Conservation (phyloP, 1,140 invertebrate genomes). For the Ridgeia piscesae region DNA sequence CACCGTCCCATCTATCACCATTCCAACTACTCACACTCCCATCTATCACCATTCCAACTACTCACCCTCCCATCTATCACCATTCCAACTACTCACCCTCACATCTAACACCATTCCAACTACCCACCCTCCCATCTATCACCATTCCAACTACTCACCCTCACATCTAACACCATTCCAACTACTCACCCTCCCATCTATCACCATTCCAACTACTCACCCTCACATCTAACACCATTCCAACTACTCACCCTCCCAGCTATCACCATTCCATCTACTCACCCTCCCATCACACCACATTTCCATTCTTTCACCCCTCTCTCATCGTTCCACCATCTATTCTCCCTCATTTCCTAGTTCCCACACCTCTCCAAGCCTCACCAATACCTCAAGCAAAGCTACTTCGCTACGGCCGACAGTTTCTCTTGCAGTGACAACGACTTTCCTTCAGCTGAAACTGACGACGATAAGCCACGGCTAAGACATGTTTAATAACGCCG, state of each 20-base stretch:
- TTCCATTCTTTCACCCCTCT: background rate
- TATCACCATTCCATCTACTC: background rate
- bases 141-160: too few relatives aligned
- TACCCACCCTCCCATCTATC: background rate
- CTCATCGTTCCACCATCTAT: background rate
- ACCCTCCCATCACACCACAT: background rate
- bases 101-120: background rate
- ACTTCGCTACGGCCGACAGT: background rate
- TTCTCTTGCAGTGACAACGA: background rate
- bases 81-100: background rate
- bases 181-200: background rate
- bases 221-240: background rate
- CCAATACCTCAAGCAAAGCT: background rate
- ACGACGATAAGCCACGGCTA: background rate
- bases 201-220: background rate
- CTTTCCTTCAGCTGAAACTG: background rate
- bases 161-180: too few relatives aligned
- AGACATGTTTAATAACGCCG: background rate
- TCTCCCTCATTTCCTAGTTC: too few relatives aligned
- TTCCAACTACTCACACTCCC: too few relatives aligned
- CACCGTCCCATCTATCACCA: too few relatives aligned
- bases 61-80: too few relatives aligned
- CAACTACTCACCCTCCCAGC: background rate
- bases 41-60: too few relatives aligned
- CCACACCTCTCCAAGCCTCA: too few relatives aligned